Conservation (phyloP, 2,888 invertebrate species). For the Blastobasis adustella region DNA sequence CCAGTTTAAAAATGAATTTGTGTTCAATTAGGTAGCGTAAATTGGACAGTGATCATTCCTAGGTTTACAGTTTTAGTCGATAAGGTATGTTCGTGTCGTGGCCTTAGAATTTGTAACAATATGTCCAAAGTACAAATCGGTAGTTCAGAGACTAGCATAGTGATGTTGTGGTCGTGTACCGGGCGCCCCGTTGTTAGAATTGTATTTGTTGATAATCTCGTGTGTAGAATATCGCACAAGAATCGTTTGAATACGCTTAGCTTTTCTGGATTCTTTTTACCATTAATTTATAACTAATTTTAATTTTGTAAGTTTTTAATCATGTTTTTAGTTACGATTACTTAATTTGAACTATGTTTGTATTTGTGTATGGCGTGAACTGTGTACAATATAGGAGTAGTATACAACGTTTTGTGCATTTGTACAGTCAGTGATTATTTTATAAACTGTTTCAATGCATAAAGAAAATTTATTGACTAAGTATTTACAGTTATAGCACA, state of each 20-base stretch:
- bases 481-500: no score
- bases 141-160: conserved; percentile 21
- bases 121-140: conserved; percentile 49
- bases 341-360: no score
- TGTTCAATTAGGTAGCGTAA: conserved; percentile 19
- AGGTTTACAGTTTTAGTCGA: conserved; percentile 10
- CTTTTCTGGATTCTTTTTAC: conserved; percentile 42
- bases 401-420: no score
- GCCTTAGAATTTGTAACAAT: conserved; percentile 23
- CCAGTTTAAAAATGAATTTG: conserved; percentile 10
- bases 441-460: no score
- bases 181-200: no score
- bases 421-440: no score
- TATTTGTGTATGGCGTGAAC: no score
- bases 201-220: no score
- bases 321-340: no score
- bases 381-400: no score
- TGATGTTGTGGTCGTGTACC: conserved; percentile 16
- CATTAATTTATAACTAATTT: conserved; percentile 12
- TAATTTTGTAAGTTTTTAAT: neutral
- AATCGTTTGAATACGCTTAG: conserved; percentile 46
- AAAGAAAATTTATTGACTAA: no score
- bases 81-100: conserved; percentile 16
- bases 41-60: conserved; percentile 28
- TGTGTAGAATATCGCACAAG: no score